Conservation (phyloP, 2,113 vertebrate genomes). For the Murina feae region DNA sequence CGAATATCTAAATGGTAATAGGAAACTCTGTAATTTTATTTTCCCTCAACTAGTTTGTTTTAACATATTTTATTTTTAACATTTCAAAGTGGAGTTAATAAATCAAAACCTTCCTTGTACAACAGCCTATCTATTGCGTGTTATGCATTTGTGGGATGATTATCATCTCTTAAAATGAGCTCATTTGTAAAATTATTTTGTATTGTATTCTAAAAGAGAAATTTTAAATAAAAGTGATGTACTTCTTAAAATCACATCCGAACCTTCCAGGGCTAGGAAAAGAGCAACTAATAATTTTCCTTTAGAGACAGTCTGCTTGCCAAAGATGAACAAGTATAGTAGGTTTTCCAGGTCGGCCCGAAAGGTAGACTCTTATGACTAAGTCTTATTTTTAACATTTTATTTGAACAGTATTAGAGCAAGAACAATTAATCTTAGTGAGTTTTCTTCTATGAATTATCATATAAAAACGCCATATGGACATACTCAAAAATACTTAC, state of each 20-base stretch:
- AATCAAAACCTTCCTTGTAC: background rate
- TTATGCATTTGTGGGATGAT: background rate
- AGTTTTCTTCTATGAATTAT: slow-evolving; percentile 16
- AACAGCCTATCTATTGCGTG: background rate
- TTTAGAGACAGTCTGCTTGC: background rate
- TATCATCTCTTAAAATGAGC: background rate
- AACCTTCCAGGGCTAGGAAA: background rate
- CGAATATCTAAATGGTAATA: background rate
- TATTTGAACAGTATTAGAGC: background rate
- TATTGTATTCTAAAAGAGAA: background rate
- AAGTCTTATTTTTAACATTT: slow-evolving; percentile 21
- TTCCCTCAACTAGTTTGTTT: background rate
- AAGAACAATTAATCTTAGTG: background rate
- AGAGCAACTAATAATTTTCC: background rate
- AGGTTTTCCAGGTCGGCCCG: background rate
- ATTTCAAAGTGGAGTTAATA: slow-evolving; percentile 33
- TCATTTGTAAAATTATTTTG: background rate
- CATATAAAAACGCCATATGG: background rate
- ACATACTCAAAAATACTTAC: background rate
- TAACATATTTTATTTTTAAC: background rate
- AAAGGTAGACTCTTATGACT: background rate
- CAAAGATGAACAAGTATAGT: background rate
- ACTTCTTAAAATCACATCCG: background rate
- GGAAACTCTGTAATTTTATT: background rate
- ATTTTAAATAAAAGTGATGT: background rate